Evolutionary conservation across 92 coral and sea anemone genomes (phyloP), one percentile per base, ranked within the genome.

Genomic region (Heteractis magnifica): DNA sequence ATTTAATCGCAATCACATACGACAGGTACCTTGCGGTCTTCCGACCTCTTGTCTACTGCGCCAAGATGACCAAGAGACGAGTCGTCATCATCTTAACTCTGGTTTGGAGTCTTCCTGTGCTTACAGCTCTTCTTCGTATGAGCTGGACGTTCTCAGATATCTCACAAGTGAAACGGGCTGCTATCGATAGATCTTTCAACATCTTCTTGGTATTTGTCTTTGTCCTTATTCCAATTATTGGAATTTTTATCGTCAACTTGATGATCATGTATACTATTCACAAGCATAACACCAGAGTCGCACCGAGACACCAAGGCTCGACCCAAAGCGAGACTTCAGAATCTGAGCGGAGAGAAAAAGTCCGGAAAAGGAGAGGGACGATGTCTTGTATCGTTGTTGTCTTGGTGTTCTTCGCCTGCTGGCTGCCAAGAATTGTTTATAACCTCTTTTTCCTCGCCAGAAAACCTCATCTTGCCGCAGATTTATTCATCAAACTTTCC

Each of bases 21-120:
- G 95, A 92, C 71, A 77, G 95, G 7, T 77, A 90, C 72, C 72
- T 83, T 0, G 95, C 95, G 3, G 93, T 92, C 6, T 84, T 92
- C 64, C 80, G 88, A 3, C 95, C 95, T 41, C 87, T 92, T 16
- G 72, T 76, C 52, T 92, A 92, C 71, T 80, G 73, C 12, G 80
- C 87, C 1, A 87, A 92, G 71, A 92, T 92, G 88, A 90, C 86
- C 26, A 82, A 14, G 1, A 79, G 86, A n/a, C 68, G 86, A 73
- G 87, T 87, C 41, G 58, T 68, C 6, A 3, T 53, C 13, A 82
- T 92, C 3, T 52, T 89, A 34, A 16, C 71, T 49, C 9, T 78
- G 3, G 87, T 90, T 0, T 90, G 95, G 95, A 60, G 86, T 21
- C 56, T 79, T 15, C 93, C 95, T 0, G 48, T 92, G 9, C 0